phyloP scores from a whole-genome alignment of 2,797 vertebrate genomes.

The Lagothrix lagotricha region DNA sequence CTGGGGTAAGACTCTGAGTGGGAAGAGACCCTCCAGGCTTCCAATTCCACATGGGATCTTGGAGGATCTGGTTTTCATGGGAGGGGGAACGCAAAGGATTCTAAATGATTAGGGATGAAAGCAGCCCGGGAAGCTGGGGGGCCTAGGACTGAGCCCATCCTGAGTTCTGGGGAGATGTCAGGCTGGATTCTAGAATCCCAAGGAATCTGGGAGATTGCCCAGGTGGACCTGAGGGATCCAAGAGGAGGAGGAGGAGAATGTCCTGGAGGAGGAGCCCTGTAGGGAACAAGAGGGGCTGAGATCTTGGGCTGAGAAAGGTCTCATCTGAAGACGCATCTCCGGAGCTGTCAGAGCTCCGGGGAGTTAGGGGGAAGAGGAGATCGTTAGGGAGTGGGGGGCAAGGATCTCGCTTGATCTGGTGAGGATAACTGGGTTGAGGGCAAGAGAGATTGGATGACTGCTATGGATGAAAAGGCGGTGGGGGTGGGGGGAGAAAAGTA shows the following conservation, averaged over 20 bases:
- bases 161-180: slow-evolving; percentile 53
- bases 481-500: not conserved
- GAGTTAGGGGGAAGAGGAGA: not conserved
- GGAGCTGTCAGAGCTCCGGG: not conserved
- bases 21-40: slow-evolving; percentile 60
- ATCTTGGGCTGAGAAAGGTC: not conserved
- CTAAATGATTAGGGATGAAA: slow-evolving; percentile 62
- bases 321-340: not conserved
- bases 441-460: not conserved
- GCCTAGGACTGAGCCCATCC: not conserved
- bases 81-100: slow-evolving; percentile 60
- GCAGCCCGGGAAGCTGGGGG: slow-evolving; percentile 40
- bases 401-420: not conserved
- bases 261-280: not conserved
- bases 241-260: slow-evolving; percentile 17
- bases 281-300: not conserved
- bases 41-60: slow-evolving; percentile 58
- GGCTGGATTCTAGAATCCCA: slow-evolving; percentile 48
- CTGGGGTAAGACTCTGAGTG: slow-evolving; percentile 60
- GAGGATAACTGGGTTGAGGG: not conserved
- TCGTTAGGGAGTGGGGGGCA: not conserved
- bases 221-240: slow-evolving; percentile 17
- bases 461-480: not conserved
- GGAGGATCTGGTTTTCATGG: slow-evolving; percentile 70
- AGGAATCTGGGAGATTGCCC: slow-evolving; percentile 36